These are phyloP conservation scores for Corythucha ciliata DNA, from an alignment of 2,888 invertebrate species.

Conservation along the genomic window DNA sequence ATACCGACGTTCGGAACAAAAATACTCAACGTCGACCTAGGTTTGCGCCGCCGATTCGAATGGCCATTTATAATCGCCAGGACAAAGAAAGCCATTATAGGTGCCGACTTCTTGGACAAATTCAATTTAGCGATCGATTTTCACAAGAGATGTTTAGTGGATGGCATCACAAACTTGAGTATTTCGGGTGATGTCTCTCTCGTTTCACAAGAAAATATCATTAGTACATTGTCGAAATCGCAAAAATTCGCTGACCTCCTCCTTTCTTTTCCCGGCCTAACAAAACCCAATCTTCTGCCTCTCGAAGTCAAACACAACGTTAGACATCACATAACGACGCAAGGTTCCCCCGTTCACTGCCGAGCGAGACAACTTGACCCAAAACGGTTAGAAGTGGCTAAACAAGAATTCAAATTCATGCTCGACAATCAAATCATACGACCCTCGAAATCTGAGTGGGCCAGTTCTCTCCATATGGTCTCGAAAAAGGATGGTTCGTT, in stretches of 20 bases:
- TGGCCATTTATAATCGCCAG: not conserved
- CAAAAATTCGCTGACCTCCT: not conserved
- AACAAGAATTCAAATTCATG: conserved; percentile 37
- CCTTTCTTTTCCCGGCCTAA: not conserved
- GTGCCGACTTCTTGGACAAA: conserved; percentile 29
- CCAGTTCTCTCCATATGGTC: conserved; percentile 31
- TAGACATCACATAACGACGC: conserved; percentile 35
- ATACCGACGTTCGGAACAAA: conserved; percentile 29
- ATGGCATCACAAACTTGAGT: not conserved
- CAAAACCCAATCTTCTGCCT: not conserved
- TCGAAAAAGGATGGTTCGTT: conserved; percentile 33
- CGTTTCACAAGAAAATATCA: not conserved
- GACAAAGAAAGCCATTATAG: not conserved
- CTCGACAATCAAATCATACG: conserved; percentile 36
- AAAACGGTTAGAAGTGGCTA: conserved; percentile 35
- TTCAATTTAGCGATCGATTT: conserved; percentile 1
- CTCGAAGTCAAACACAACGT: conserved; percentile 16
- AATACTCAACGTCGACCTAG: conserved; percentile 22
- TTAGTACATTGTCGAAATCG: not conserved
- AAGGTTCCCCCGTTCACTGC: conserved; percentile 36
- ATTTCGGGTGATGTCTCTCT: not conserved
- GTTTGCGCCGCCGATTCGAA: conserved; percentile 24
- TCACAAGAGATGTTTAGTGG: not conserved
- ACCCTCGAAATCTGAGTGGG: conserved; percentile 38
- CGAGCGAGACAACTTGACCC: conserved; percentile 37